These are phyloP conservation scores for Mixornis gularis DNA, from an alignment of 2,113 vertebrate species.

Conservation along the genomic window DNA sequence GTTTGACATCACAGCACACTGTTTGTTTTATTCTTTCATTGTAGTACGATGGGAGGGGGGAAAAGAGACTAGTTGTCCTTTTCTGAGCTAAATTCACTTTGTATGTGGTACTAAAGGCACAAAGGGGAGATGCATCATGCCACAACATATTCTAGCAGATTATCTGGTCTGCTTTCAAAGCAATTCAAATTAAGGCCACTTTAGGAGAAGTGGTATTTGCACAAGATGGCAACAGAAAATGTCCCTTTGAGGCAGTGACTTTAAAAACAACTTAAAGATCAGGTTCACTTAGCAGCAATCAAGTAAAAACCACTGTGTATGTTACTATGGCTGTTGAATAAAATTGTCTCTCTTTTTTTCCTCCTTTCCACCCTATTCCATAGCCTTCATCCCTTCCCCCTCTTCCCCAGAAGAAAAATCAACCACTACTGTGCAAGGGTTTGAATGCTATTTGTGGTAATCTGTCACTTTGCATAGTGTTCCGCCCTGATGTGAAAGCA, in stretches of 20 bases:
- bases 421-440: conserved; percentile 37
- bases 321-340: neutral
- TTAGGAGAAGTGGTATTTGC: conserved; percentile 47
- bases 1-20: neutral
- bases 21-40: conserved; percentile 38
- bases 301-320: neutral
- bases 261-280: conserved; percentile 48
- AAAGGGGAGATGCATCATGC: neutral
- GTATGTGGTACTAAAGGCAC: conserved; percentile 20
- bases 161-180: conserved; percentile 36
- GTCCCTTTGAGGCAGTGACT: conserved; percentile 42
- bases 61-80: conserved; percentile 15
- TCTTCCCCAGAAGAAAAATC: conserved; percentile 38
- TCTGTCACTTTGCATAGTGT: conserved; percentile 66
- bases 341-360: neutral
- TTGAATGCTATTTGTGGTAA: conserved; percentile 64
- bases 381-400: neutral
- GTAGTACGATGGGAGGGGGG: neutral
- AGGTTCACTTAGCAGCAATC: conserved; percentile 21
- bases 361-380: neutral
- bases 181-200: conserved; percentile 54
- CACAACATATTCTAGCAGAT: conserved; percentile 5
- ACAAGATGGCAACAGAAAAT: conserved; percentile 32
- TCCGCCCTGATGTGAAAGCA: conserved; percentile 63
- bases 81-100: conserved; percentile 59